These are phyloP conservation scores for Lepidothrix coronata DNA, from an alignment of 2,113 vertebrate species.

Conservation along the genomic window DNA sequence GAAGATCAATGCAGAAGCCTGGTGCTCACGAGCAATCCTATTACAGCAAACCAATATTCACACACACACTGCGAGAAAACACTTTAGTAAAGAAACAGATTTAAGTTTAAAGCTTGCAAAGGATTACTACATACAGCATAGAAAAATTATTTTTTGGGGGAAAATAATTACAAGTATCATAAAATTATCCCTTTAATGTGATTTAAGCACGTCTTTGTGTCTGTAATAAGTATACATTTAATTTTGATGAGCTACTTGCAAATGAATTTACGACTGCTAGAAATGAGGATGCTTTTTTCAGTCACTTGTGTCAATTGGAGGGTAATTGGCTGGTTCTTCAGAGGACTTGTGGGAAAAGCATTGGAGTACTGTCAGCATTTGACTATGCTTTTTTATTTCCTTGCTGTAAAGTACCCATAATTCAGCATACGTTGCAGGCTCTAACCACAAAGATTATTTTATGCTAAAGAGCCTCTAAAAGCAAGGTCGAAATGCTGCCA, in stretches of 20 bases:
- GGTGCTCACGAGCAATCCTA: slow-evolving; percentile 34
- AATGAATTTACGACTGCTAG: background rate
- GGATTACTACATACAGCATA: background rate
- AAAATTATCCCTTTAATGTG: slow-evolving; percentile 38
- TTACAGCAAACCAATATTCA: slow-evolving; percentile 10
- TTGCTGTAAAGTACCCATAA: slow-evolving; percentile 18
- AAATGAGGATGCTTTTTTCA: slow-evolving; percentile 28
- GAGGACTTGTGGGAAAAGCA: slow-evolving; percentile 32
- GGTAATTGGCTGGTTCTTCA: slow-evolving; percentile 53
- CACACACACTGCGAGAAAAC: background rate
- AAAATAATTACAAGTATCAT: slow-evolving; percentile 36
- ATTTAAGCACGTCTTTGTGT: slow-evolving; percentile 46
- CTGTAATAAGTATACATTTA: slow-evolving; percentile 40
- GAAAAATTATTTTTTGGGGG: background rate
- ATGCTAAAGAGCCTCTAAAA: slow-evolving; percentile 18
- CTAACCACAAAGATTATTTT: slow-evolving; percentile 1
- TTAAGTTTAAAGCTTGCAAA: slow-evolving; percentile 16
- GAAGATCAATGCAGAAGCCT: slow-evolving; percentile 36
- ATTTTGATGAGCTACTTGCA: slow-evolving; percentile 46
- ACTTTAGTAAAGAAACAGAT: slow-evolving; percentile 28
- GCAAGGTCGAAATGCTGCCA: background rate
- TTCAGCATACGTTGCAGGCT: background rate
- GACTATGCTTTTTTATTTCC: slow-evolving; percentile 15
- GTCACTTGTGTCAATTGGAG: slow-evolving; percentile 42
- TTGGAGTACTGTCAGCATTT: slow-evolving; percentile 1